Conservation (phyloP, 2,113 vertebrate genomes). For the Xyliphius kryptos region DNA sequence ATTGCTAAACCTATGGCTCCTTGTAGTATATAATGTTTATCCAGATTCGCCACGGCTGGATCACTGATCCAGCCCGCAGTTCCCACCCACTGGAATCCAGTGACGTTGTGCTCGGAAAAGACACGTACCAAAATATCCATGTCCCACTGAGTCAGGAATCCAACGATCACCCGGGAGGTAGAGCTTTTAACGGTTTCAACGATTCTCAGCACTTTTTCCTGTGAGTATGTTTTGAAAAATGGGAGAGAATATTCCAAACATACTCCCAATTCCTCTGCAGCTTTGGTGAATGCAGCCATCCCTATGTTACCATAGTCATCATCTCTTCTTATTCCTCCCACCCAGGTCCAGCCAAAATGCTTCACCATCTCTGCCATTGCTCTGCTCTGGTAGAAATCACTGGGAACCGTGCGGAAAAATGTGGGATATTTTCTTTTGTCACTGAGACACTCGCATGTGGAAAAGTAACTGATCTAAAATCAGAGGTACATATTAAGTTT, state of each 20-base stretch:
- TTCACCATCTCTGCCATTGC: constrained; percentile 48
- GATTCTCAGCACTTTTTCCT: constrained; percentile 48
- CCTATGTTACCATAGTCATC: constrained; percentile 51
- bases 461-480: constrained; percentile 49
- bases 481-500: constrained; percentile 45
- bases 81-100: constrained; percentile 64
- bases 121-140: constrained; percentile 47
- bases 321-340: constrained; percentile 44
- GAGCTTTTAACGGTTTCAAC: constrained; percentile 56
- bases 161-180: constrained; percentile 56
- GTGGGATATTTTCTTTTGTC: constrained; percentile 40
- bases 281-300: constrained; percentile 43
- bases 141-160: constrained; percentile 53
- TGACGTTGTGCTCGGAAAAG: constrained; percentile 54
- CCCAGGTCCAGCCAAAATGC: constrained; percentile 52
- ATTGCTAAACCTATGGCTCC: constrained; percentile 62
- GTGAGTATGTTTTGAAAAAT: constrained; percentile 55
- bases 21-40: constrained; percentile 48
- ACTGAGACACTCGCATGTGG: constrained; percentile 51
- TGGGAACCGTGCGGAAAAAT: constrained; percentile 52
- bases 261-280: constrained; percentile 35
- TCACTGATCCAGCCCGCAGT: constrained; percentile 60
- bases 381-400: constrained; percentile 50
- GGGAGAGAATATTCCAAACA: constrained; percentile 47
- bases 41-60: constrained; percentile 42